Conservation (phyloP, 2,113 vertebrate genomes). For the Toxotes jaculatrix region DNA sequence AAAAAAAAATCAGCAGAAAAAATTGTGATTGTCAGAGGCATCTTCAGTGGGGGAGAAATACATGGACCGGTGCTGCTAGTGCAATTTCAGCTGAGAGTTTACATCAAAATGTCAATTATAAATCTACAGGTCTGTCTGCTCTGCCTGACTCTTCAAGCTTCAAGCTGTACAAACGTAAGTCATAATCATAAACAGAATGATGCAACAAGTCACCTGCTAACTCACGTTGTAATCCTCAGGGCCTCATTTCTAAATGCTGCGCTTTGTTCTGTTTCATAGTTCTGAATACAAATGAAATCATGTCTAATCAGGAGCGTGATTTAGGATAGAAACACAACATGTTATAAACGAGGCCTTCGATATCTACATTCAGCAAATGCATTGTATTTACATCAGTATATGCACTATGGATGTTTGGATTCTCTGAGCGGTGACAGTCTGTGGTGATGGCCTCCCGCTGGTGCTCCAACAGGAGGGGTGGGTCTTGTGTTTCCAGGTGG, state of each 20-base stretch:
- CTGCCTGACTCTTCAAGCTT: background rate
- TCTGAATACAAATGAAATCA: background rate
- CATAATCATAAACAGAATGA: background rate
- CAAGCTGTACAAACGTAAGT: background rate
- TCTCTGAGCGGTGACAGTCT: conserved; percentile 42
- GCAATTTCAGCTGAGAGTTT: too few species aligned
- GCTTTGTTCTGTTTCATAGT: conserved; percentile 1
- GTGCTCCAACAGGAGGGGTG: conserved; percentile 47
- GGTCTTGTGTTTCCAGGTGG: conserved; percentile 48
- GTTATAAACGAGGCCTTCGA: conserved; percentile 36
- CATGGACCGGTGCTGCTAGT: too few species aligned
- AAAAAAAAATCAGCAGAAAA: too few species aligned
- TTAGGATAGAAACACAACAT: conserved; percentile 6
- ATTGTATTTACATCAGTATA: conserved; percentile 30
- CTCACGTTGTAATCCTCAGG: background rate
- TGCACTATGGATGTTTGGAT: conserved; percentile 23
- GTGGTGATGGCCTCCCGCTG: conserved; percentile 55
- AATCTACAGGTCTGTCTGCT: background rate
- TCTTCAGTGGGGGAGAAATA: too few species aligned
- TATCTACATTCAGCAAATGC: conserved; percentile 34
- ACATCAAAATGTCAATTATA: too few species aligned
- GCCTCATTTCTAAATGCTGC: conserved; percentile 13
- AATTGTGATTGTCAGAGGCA: too few species aligned
- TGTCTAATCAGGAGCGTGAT: background rate
- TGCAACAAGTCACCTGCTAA: background rate